A percentile compares a stretch with the other conserved stretches of the same genome.
phyloP scores from a whole-genome alignment of 1,140 invertebrate species.

The Ruditapes philippinarum region DNA sequence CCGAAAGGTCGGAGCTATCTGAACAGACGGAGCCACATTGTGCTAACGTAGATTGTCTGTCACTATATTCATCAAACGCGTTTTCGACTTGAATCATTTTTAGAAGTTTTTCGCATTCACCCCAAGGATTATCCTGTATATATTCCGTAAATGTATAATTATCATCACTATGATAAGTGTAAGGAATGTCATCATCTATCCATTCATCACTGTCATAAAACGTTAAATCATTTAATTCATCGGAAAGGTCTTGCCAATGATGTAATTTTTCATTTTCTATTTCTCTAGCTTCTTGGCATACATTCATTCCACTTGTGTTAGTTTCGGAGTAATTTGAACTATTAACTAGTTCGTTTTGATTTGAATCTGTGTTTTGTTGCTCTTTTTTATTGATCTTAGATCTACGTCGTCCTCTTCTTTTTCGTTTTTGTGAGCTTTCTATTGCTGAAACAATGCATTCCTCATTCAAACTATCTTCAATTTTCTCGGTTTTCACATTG shows the following conservation, averaged over 20 bases:
- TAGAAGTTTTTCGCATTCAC: no score
- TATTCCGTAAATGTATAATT: no score
- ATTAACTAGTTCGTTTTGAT: not conserved
- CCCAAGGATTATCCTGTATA: no score
- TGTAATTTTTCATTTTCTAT: no score
- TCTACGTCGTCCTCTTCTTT: not conserved
- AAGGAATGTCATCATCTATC: not conserved
- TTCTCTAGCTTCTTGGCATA: no score
- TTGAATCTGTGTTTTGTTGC: not conserved
- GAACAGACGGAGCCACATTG: no score
- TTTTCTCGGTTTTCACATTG: not conserved
- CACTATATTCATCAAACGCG: no score
- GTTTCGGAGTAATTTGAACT: not conserved
- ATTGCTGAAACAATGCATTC: not conserved
- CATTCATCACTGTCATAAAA: not conserved
- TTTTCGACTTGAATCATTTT: no score
- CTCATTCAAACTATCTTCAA: not conserved
- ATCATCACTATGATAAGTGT: not conserved
- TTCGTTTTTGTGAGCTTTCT: not conserved
- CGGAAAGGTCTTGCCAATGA: not conserved
- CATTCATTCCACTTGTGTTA: no score
- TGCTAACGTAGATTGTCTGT: no score
- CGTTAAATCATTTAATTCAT: no score
- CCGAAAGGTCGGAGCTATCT: no score
- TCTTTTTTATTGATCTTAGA: not conserved